Evolutionary conservation across 2,888 invertebrate genomes (phyloP).

Genomic region (Harpalus rubripes): DNA sequence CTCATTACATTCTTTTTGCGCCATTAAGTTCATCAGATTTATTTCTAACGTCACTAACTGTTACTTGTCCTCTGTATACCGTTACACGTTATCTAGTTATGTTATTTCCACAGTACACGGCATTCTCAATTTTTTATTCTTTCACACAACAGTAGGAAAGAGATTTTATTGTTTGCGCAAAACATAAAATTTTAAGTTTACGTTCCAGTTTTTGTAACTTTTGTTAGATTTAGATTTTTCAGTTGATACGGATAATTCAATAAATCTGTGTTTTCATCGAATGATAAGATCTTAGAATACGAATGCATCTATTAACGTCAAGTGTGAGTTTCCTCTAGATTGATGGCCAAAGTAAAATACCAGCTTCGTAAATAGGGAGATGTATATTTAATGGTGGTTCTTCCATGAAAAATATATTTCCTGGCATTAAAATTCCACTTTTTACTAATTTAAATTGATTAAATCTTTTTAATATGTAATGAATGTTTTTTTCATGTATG

Average conservation of each 20-base stretch:
- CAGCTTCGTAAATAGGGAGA: conserved; percentile 4
- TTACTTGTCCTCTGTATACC: conserved; percentile 44
- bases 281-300: conserved; percentile 43
- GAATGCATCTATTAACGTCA: conserved; percentile 47
- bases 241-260: conserved; percentile 17
- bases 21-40: conserved; percentile 50
- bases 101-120: conserved; percentile 23
- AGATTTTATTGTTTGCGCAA: conserved; percentile 47
- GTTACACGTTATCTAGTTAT: conserved; percentile 41
- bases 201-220: conserved; percentile 17
- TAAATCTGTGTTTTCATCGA: conserved; percentile 30
- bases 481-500: not conserved
- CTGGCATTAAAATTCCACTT: conserved; percentile 5
- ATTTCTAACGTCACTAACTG: conserved; percentile 52
- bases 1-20: conserved; percentile 56
- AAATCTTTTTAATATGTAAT: conserved; percentile 25
- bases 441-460: conserved; percentile 36
- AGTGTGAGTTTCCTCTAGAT: conserved; percentile 31
- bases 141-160: conserved; percentile 27
- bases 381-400: conserved; percentile 24
- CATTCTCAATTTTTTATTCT: conserved; percentile 35
- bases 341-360: conserved; percentile 23
- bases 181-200: conserved; percentile 36
- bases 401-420: conserved; percentile 15
- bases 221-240: conserved; percentile 1